A percentile compares a stretch with the other conserved stretches of the same genome.
These are phyloP conservation scores for Corythornis cristatus DNA, from an alignment of 2,113 vertebrate species.

Conservation along the genomic window DNA sequence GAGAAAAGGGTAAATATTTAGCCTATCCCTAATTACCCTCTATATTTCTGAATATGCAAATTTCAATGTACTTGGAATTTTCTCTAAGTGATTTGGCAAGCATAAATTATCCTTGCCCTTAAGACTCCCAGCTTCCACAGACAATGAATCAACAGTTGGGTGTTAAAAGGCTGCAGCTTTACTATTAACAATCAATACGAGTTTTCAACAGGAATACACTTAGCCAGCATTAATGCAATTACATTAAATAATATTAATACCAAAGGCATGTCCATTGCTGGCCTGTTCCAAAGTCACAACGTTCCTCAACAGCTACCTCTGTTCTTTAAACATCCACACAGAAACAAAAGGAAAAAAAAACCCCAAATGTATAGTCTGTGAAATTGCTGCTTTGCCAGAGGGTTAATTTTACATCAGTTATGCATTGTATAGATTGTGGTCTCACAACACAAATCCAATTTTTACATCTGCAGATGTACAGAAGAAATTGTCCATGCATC, in stretches of 20 bases:
- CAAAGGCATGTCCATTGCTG: slow-evolving; percentile 2
- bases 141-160: slow-evolving; percentile 62
- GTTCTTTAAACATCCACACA: background rate
- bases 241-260: slow-evolving; percentile 65
- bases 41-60: slow-evolving; percentile 65
- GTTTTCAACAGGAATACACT: slow-evolving; percentile 62
- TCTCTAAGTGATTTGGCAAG: slow-evolving; percentile 61
- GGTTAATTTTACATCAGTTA: background rate
- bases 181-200: slow-evolving; percentile 68
- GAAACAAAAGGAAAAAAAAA: background rate
- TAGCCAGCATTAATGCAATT: slow-evolving; percentile 56
- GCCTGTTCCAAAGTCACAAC: slow-evolving; percentile 17
- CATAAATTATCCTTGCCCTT: slow-evolving; percentile 70
- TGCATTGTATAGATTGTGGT: background rate
- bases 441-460: background rate
- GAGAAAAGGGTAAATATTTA: slow-evolving; percentile 68
- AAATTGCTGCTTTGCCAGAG: background rate
- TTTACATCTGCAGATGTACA: background rate
- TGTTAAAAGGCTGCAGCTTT: slow-evolving; percentile 62
- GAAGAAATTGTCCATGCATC: background rate
- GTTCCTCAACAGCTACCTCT: background rate
- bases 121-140: slow-evolving; percentile 37
- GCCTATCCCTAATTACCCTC: slow-evolving; percentile 57
- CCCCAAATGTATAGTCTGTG: background rate
- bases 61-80: slow-evolving; percentile 61